phyloP scores from a whole-genome alignment of 1,140 invertebrate species.

The Drosophila orena region DNA sequence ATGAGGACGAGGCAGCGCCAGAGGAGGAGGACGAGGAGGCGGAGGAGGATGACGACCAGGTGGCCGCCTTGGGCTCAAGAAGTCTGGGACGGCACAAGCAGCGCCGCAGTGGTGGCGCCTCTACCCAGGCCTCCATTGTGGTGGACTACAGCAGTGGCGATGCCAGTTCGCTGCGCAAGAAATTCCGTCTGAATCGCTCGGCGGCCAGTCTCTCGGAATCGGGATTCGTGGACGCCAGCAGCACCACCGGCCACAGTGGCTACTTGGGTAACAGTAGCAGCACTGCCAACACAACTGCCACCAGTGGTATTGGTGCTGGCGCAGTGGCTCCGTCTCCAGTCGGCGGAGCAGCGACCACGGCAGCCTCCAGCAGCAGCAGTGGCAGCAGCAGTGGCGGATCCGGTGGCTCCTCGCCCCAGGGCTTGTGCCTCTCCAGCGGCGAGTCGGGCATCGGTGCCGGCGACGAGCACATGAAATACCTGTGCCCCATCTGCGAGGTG shows the following conservation, averaged over 20 bases:
- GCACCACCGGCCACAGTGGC: constrained; percentile 40
- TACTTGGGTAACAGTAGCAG: constrained; percentile 52
- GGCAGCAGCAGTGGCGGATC: constrained; percentile 43
- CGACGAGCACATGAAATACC: constrained; percentile 85
- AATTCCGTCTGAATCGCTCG: constrained; percentile 76
- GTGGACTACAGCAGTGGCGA: constrained; percentile 69
- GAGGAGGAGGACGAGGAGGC: constrained; percentile 31
- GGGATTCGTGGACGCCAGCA: constrained; percentile 77
- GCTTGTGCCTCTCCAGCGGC: constrained; percentile 67
- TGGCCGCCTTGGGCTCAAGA: not conserved
- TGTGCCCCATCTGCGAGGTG: constrained; percentile 88
- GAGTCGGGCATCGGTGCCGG: constrained; percentile 76
- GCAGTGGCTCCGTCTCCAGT: constrained; percentile 1
- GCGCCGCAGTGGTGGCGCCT: constrained; percentile 50
- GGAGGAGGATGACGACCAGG: constrained; percentile 10
- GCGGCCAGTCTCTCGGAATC: constrained; percentile 64
- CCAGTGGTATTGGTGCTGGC: not conserved
- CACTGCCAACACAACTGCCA: not conserved
- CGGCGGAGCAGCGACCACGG: not conserved
- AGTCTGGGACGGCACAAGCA: constrained; percentile 62
- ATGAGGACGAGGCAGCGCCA: constrained; percentile 26
- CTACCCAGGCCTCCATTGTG: constrained; percentile 52
- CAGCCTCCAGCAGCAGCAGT: constrained; percentile 18
- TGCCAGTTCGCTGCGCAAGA: constrained; percentile 79
- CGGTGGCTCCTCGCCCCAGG: constrained; percentile 72